Percentiles rank a stretch among this genome's conserved stretches.
Evolutionary conservation across 2,888 invertebrate genomes (phyloP).

Genomic region (Drosophila leonis): DNA sequence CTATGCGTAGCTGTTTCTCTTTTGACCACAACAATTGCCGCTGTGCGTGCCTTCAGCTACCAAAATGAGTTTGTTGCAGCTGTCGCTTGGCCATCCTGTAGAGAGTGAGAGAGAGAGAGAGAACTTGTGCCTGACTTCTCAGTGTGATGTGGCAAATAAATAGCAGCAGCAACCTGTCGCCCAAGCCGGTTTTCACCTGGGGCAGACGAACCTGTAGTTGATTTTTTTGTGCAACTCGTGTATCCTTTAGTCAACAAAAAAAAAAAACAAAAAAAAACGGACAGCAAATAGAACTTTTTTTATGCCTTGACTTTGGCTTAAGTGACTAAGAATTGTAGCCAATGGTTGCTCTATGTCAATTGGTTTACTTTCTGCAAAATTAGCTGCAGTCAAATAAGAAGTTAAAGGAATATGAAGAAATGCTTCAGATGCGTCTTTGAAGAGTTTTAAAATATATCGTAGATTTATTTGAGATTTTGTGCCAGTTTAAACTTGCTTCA

Average conservation of each 20-base stretch:
- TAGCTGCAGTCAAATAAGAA: background rate
- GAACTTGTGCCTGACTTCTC: slow-evolving; percentile 25
- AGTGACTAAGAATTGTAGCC: background rate
- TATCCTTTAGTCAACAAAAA: slow-evolving; percentile 18
- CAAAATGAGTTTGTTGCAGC: slow-evolving; percentile 60
- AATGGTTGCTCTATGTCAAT: background rate
- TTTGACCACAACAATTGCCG: slow-evolving; percentile 44
- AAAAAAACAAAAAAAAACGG: slow-evolving; percentile 2
- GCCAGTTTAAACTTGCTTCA: background rate
- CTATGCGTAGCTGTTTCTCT: slow-evolving; percentile 25
- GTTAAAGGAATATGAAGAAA: background rate
- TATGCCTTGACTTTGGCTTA: background rate
- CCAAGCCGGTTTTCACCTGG: slow-evolving; percentile 53
- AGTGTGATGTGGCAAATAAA: slow-evolving; percentile 53
- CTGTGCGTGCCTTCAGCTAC: slow-evolving; percentile 48
- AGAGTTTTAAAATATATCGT: background rate
- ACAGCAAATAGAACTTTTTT: slow-evolving; percentile 7
- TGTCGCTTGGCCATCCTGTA: slow-evolving; percentile 49
- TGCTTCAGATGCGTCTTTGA: background rate
- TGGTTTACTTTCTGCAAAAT: background rate
- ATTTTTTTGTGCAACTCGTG: background rate
- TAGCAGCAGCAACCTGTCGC: slow-evolving; percentile 58
- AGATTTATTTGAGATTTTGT: background rate
- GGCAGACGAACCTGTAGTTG: slow-evolving; percentile 36
- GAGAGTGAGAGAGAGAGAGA: background rate